Evolutionary conservation across 2,113 vertebrate species (phyloP).

Genomic region (Cebidichthys violaceus): DNA sequence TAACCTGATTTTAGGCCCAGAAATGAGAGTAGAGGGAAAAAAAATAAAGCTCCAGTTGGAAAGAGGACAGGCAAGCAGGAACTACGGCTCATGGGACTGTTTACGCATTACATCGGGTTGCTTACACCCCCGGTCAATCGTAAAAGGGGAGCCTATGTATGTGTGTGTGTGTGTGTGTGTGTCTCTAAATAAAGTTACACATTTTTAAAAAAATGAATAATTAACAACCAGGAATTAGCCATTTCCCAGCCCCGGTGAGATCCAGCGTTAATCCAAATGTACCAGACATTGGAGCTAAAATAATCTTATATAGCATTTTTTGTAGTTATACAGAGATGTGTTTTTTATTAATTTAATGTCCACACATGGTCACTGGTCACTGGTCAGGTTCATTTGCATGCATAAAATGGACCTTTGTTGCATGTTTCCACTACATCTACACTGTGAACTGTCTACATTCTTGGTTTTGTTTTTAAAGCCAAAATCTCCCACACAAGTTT

Average conservation of each 20-base stretch:
- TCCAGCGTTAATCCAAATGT: not conserved
- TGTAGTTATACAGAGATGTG: not conserved
- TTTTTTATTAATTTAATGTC: not conserved
- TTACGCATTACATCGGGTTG: constrained; percentile 54
- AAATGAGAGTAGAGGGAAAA: constrained; percentile 78
- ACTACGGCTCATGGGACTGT: constrained; percentile 58
- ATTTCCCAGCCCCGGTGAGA: not conserved
- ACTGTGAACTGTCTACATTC: not conserved
- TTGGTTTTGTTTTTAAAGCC: too few species aligned
- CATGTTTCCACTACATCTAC: not conserved
- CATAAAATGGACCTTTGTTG: not conserved
- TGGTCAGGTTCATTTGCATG: not conserved
- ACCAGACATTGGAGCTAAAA: not conserved
- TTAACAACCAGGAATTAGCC: not conserved
- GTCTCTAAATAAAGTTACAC: constrained; percentile 3
- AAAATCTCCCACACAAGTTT: not conserved
- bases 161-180: not conserved
- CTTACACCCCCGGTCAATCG: constrained; percentile 28
- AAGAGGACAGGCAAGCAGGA: constrained; percentile 71
- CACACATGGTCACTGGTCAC: not conserved
- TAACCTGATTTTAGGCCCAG: constrained; percentile 84
- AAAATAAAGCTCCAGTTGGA: constrained; percentile 75
- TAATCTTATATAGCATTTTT: not conserved
- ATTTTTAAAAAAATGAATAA: constrained; percentile 14
- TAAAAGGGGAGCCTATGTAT: not conserved